These are phyloP conservation scores for Strigamia maritima DNA, from an alignment of 2,888 invertebrate species.

Conservation along the genomic window DNA sequence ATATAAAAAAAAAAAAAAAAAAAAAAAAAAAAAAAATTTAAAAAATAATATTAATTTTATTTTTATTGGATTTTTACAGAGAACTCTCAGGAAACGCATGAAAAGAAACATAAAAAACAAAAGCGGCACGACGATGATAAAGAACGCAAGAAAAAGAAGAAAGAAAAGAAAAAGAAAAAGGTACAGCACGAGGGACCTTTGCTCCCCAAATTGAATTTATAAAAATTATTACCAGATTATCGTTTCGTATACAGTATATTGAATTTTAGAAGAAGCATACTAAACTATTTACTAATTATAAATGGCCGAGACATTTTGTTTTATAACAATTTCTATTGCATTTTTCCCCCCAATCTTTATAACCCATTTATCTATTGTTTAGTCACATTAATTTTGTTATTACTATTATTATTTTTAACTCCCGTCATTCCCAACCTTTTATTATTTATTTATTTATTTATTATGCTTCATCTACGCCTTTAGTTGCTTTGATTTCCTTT, in stretches of 20 bases:
- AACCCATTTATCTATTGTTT: not conserved
- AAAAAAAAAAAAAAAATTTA: not conserved
- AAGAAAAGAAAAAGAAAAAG: slow-evolving; percentile 92
- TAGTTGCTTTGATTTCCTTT: not conserved
- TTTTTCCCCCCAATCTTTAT: not conserved
- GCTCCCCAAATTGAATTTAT: slow-evolving; percentile 36
- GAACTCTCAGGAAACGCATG: slow-evolving; percentile 69
- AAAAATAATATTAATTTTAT: no score
- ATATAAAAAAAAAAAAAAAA: not conserved
- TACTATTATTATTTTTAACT: not conserved
- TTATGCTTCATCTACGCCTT: slow-evolving; percentile 6
- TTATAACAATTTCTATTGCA: slow-evolving; percentile 6
- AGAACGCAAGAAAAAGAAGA: slow-evolving; percentile 88
- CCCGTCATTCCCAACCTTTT: not conserved
- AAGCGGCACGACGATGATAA: slow-evolving; percentile 91
- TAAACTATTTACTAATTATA: slow-evolving; percentile 12
- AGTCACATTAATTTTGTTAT: not conserved
- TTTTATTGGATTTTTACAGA: slow-evolving; percentile 33
- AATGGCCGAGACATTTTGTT: not conserved
- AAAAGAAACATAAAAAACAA: slow-evolving; percentile 93
- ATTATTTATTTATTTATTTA: slow-evolving; percentile 3
- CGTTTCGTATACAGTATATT: not conserved
- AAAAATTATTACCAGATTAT: not conserved
- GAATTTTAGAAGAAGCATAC: slow-evolving; percentile 18
- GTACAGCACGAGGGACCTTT: slow-evolving; percentile 40